Evolutionary conservation across 2,797 vertebrate species (phyloP), one percentile per base, ranked within the genome.

Genomic region (Malacoraja senta): DNA sequence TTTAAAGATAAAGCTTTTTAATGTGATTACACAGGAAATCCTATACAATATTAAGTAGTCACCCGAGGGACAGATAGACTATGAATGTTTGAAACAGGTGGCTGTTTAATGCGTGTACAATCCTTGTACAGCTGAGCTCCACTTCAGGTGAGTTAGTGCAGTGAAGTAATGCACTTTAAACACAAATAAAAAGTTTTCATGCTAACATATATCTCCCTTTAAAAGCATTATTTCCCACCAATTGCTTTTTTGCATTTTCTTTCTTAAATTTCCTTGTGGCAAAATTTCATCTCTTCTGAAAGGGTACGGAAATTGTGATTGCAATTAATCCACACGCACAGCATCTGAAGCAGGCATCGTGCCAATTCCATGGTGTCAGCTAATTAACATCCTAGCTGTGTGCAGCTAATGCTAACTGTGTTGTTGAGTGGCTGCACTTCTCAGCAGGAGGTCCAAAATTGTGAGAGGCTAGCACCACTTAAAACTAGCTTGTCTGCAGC

Each of bases 1-100:
- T 92, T 76, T 92, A 92, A 92, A 92, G 68, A 92, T 92, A 92
- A 92, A 76, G 90, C 90, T 92, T 92, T 92, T 92, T 92, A 92
- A 92, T 92, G 72, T 76, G 13, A 92, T 92, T 92, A 92, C 44
- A 92, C 65, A 92, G 90, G 90, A 92, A 92, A 92, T 76, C 35
- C 90, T 92, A 92, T 92, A 92, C 90, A 92, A 76, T 92, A 92
- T 76, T 92, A 92, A 92, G 71, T 44, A 92, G 90, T 9, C 44
- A 76, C 71, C 71, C 71, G 38, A 76, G 90, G 90, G 90, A 92
- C 90, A 58, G 38, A 88, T 58, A 72, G 90, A 58, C 38, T 74
- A n/a, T 92, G 90, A 53, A 92, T 92, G 90, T 76, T 92, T 92
- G 90, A 92, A 92, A 76, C 90, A 92, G 90, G 90, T 92, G 90